A percentile compares a stretch with the other conserved stretches of the same genome.
Conservation (phyloP, 2,888 invertebrate genomes). For the Physocephala rufipes region DNA sequence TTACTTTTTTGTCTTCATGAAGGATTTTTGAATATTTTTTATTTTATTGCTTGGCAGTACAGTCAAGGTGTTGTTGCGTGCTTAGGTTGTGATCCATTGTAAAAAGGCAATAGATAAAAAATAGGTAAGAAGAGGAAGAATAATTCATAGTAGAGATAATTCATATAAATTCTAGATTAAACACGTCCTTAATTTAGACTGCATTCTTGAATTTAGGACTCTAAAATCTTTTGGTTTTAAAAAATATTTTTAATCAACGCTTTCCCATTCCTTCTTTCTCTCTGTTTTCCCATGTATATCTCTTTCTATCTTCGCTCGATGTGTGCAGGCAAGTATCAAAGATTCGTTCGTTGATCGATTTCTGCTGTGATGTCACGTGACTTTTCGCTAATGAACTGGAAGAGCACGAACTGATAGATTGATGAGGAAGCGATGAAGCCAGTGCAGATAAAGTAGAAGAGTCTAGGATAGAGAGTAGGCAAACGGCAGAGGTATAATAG, state of each 20-base stretch:
- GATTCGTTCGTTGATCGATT: background rate
- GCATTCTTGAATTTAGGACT: background rate
- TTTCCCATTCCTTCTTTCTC: background rate
- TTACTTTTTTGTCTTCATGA: background rate
- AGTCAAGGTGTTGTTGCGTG: too few species aligned
- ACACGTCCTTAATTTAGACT: slow-evolving; percentile 24
- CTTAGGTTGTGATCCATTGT: too few species aligned
- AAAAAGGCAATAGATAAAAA: background rate
- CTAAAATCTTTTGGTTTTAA: too few species aligned
- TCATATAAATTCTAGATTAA: slow-evolving; percentile 4
- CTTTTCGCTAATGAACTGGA: slow-evolving; percentile 32
- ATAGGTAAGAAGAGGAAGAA: too few species aligned
- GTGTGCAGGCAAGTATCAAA: too few species aligned
- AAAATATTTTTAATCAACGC: background rate
- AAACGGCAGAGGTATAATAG: too few species aligned
- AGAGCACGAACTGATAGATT: slow-evolving; percentile 21
- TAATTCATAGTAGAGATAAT: too few species aligned
- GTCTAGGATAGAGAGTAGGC: too few species aligned
- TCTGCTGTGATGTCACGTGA: slow-evolving; percentile 24
- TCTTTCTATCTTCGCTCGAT: background rate
- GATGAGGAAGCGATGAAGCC: too few species aligned
- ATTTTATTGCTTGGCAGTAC: too few species aligned
- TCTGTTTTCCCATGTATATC: background rate
- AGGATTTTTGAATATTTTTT: too few species aligned
- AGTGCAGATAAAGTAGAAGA: too few species aligned